These are phyloP conservation scores for Apeira syringaria DNA, from an alignment of 2,888 invertebrate species.

Conservation along the genomic window DNA sequence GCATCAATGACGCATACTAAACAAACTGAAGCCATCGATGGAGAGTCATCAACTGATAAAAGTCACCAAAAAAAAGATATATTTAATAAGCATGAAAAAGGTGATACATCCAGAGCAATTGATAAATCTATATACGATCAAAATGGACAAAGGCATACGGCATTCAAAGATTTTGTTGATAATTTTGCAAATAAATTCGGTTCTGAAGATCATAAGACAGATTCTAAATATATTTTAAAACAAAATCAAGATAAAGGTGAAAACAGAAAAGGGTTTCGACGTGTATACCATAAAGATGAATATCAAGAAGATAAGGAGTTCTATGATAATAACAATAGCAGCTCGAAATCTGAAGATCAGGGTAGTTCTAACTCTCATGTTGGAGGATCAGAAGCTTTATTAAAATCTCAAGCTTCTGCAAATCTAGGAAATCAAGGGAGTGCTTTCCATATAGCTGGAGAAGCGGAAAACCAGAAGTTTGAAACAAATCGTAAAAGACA, in stretches of 20 bases:
- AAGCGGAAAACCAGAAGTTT: slow-evolving; percentile 36
- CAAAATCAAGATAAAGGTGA: slow-evolving; percentile 59
- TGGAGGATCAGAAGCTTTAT: slow-evolving; percentile 53
- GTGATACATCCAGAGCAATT: slow-evolving; percentile 37
- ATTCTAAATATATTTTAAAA: slow-evolving; percentile 46
- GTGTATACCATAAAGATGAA: slow-evolving; percentile 71
- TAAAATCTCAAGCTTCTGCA: slow-evolving; percentile 51
- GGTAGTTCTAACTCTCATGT: slow-evolving; percentile 44
- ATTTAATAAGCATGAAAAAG: slow-evolving; percentile 43
- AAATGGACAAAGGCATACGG: slow-evolving; percentile 41
- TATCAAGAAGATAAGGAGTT: slow-evolving; percentile 71
- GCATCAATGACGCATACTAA: not conserved
- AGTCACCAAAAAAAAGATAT: slow-evolving; percentile 35
- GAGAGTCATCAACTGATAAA: slow-evolving; percentile 38
- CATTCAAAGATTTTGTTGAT: slow-evolving; percentile 62
- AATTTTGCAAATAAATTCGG: slow-evolving; percentile 65
- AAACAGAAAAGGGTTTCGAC: slow-evolving; percentile 63
- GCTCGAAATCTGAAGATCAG: slow-evolving; percentile 48
- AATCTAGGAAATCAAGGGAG: slow-evolving; percentile 41
- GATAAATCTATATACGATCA: slow-evolving; percentile 39
- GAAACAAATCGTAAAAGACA: slow-evolving; percentile 42
- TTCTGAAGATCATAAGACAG: slow-evolving; percentile 49
- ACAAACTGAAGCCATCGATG: slow-evolving; percentile 7
- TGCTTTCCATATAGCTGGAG: slow-evolving; percentile 39
- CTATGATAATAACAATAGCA: slow-evolving; percentile 61